These are phyloP conservation scores for Scaptomyza parva DNA, from an alignment of 2,888 invertebrate species.

Conservation along the genomic window DNA sequence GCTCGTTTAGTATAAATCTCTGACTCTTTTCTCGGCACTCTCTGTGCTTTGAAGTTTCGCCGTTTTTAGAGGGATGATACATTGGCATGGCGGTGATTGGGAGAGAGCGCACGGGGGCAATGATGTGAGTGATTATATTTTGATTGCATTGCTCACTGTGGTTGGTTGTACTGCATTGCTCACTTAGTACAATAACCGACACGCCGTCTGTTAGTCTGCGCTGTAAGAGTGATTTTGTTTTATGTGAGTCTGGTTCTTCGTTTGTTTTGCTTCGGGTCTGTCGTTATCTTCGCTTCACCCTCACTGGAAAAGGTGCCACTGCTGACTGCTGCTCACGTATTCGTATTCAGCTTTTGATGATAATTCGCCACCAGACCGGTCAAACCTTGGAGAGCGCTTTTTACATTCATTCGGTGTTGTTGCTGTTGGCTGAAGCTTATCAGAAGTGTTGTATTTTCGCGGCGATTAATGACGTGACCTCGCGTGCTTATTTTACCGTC, in stretches of 20 bases:
- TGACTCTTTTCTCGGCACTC: constrained; percentile 67
- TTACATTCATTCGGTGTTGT: constrained; percentile 55
- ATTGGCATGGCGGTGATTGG: constrained; percentile 73
- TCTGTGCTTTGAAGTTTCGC: constrained; percentile 78
- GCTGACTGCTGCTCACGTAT: constrained; percentile 68
- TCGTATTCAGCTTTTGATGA: constrained; percentile 79
- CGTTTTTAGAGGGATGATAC: constrained; percentile 80
- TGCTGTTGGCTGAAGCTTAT: constrained; percentile 59
- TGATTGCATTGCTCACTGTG: constrained; percentile 80
- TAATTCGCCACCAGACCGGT: constrained; percentile 72
- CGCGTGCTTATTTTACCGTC: constrained; percentile 55
- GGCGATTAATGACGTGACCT: constrained; percentile 67
- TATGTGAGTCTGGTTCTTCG: constrained; percentile 61
- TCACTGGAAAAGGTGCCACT: constrained; percentile 56
- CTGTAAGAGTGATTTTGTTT: constrained; percentile 78
- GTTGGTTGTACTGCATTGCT: constrained; percentile 79
- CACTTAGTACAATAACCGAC: constrained; percentile 69
- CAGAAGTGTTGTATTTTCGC: constrained; percentile 68
- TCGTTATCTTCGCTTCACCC: constrained; percentile 73
- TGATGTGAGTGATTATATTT: constrained; percentile 82
- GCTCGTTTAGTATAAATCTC: constrained; percentile 78
- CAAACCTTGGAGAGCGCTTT: constrained; percentile 76
- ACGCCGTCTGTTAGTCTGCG: constrained; percentile 80
- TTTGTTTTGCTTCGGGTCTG: constrained; percentile 80
- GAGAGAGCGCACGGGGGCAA: constrained; percentile 81